Conservation (phyloP, 2,888 invertebrate genomes). For the Myopa tessellatipennis region DNA sequence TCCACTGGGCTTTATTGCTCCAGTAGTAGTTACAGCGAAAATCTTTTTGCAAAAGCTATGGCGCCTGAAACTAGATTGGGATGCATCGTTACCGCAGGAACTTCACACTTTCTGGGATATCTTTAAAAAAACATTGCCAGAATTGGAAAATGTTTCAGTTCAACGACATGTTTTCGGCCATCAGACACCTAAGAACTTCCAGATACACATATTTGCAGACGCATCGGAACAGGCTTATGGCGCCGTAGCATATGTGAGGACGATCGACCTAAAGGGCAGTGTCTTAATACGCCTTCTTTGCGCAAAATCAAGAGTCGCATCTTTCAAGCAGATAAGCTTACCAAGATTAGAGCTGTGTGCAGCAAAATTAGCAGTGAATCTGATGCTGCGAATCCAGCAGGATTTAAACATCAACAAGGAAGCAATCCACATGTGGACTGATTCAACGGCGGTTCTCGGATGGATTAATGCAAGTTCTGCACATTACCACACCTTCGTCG, state of each 20-base stretch:
- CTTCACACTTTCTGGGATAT: constrained; percentile 9
- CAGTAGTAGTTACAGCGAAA: neutral
- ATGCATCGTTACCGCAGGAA: constrained; percentile 7
- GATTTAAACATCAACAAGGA: too few relatives aligned
- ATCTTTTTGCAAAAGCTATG: neutral
- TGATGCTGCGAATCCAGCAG: too few relatives aligned
- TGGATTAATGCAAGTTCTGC: constrained; percentile 6
- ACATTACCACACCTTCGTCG: constrained; percentile 11
- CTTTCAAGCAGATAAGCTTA: neutral
- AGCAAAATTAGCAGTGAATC: neutral
- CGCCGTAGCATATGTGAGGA: constrained; percentile 5
- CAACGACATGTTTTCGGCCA: neutral
- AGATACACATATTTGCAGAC: too few relatives aligned
- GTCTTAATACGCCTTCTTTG: neutral
- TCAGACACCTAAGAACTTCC: neutral
- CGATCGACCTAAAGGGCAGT: too few relatives aligned
- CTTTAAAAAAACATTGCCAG: neutral
- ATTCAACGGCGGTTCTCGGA: neutral
- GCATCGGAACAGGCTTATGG: constrained; percentile 18
- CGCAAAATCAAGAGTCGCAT: constrained; percentile 10
- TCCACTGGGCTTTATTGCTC: constrained; percentile 11
- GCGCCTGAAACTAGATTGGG: neutral
- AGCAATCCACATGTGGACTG: too few relatives aligned
- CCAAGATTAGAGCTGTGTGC: constrained; percentile 5
- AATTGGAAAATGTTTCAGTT: neutral